Evolutionary conservation across 2,113 vertebrate genomes (phyloP).

Genomic region (Tragelaphus imberbis): DNA sequence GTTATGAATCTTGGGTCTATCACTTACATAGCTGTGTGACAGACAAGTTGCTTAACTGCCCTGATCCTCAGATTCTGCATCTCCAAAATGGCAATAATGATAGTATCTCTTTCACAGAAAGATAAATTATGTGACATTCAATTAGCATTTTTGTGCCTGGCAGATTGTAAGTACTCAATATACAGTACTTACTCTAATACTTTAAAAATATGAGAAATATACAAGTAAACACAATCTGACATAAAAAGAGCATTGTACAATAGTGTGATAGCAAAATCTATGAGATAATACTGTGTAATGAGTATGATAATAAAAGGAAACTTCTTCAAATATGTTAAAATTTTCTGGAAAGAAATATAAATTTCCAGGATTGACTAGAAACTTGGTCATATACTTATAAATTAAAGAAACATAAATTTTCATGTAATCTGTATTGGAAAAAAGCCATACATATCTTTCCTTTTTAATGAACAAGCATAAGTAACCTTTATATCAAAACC

Average conservation of each 20-base stretch:
- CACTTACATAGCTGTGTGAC: neutral
- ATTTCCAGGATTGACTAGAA: neutral
- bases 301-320: neutral
- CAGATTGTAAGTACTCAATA: neutral
- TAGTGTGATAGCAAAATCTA: neutral
- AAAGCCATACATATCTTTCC: neutral
- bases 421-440: neutral
- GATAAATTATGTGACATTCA: neutral
- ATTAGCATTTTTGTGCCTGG: neutral
- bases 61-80: neutral
- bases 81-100: neutral
- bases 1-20: neutral
- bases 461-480: neutral
- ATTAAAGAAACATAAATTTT: neutral
- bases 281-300: neutral
- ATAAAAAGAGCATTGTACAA: neutral
- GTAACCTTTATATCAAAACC: neutral
- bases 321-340: neutral
- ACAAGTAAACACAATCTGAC: neutral
- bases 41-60: neutral
- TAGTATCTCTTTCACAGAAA: neutral
- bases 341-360: neutral
- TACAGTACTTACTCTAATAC: neutral
- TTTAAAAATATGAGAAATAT: neutral
- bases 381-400: neutral